Evolutionary conservation across 2,797 vertebrate genomes (phyloP).

Genomic region (Leucoraja ocellata): DNA sequence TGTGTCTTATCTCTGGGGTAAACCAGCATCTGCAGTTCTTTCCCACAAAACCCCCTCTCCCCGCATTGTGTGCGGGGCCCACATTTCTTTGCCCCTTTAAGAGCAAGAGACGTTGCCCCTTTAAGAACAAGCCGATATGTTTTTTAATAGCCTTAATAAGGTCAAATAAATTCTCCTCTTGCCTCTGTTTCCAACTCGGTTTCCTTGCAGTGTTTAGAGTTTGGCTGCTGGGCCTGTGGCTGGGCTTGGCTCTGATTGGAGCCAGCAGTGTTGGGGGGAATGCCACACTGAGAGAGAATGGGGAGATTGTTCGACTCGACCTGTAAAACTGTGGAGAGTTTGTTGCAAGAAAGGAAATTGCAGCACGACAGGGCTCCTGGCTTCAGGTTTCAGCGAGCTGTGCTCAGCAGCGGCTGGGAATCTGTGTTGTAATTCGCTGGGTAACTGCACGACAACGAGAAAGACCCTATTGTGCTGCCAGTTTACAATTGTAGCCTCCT

Average conservation of each 20-base stretch:
- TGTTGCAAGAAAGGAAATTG: slow-evolving; percentile 75
- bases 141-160: neutral
- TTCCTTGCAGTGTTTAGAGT: neutral
- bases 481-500: neutral
- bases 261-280: slow-evolving; percentile 58
- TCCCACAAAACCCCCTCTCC: neutral
- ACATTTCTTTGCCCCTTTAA: too few relatives aligned
- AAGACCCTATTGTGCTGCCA: neutral
- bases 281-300: slow-evolving; percentile 64
- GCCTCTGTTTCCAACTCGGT: neutral
- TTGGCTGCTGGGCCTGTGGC: slow-evolving; percentile 42
- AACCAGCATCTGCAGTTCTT: neutral
- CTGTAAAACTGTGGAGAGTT: slow-evolving; percentile 58
- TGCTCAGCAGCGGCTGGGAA: neutral
- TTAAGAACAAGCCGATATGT: neutral
- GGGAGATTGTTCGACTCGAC: slow-evolving; percentile 62
- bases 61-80: too few relatives aligned
- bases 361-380: slow-evolving; percentile 76
- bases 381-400: slow-evolving; percentile 73
- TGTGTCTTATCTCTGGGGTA: too few relatives aligned
- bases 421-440: neutral
- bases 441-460: neutral
- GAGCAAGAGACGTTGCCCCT: neutral
- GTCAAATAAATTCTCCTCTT: neutral
- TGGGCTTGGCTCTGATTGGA: slow-evolving; percentile 57